These are phyloP conservation scores for Calephelis nemesis DNA, from an alignment of 1,140 invertebrate species.

Conservation along the genomic window DNA sequence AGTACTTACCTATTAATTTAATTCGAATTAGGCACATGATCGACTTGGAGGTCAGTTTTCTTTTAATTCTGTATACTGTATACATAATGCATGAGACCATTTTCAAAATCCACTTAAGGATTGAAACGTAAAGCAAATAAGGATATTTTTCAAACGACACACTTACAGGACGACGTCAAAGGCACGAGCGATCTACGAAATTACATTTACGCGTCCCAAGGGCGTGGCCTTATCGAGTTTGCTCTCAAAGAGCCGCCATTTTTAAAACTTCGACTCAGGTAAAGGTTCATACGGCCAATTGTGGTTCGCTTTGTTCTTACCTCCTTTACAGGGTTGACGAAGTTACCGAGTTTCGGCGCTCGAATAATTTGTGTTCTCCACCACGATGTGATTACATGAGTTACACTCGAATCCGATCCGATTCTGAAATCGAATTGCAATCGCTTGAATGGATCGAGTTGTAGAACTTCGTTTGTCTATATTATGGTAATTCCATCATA, in stretches of 20 bases:
- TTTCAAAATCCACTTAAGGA: constrained; percentile 8
- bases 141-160: constrained; percentile 53
- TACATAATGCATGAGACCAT: background rate
- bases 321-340: constrained; percentile 72
- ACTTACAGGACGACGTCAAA: constrained; percentile 60
- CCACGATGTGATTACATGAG: constrained; percentile 69
- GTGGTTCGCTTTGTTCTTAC: constrained; percentile 73
- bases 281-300: constrained; percentile 62
- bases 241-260: constrained; percentile 74
- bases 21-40: background rate
- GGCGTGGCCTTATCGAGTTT: constrained; percentile 70
- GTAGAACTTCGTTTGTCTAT: constrained; percentile 47
- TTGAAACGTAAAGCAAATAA: constrained; percentile 48
- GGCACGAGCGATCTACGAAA: constrained; percentile 66
- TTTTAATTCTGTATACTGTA: background rate
- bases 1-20: too few relatives aligned
- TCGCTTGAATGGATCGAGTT: constrained; percentile 49
- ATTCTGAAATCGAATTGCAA: constrained; percentile 58
- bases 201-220: constrained; percentile 76
- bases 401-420: constrained; percentile 63
- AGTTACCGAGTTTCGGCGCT: constrained; percentile 74
- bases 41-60: background rate
- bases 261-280: constrained; percentile 76
- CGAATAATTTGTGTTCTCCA: constrained; percentile 73
- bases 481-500: constrained; percentile 32